Evolutionary conservation across 2,113 vertebrate genomes (phyloP), one percentile per base, ranked within the genome.

Genomic region (Motacilla alba): DNA sequence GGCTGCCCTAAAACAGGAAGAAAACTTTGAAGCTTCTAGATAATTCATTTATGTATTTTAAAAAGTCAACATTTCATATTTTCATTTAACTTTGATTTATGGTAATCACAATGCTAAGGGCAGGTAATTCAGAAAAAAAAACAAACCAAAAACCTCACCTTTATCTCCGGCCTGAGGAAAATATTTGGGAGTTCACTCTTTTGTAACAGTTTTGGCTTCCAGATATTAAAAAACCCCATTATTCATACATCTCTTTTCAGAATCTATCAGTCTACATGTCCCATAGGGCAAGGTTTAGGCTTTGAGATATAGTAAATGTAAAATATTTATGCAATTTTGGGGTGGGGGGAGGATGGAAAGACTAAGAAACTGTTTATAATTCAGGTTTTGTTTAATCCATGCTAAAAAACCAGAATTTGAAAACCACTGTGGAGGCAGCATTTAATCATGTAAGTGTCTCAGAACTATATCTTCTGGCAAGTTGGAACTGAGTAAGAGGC

Each of bases 111-210:
- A 66, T 37, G 28, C 17, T 44, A 76, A 87, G 20, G 18, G 11
- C 19, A 58, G 13, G 33, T 69, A 58, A 67, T 64, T 69, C 28
- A 82, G 44, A 7, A 70, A 69, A 68, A 62, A 53, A 64, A 8
- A 1, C 9, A 1, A 12, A 35, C 35, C 35, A 35, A 13, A 7
- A 18, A 1, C 0, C 27, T 8, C 6, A 1, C 10, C 13, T 66
- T 73, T 64, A 21, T 41, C 27, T 90, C 26, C 59, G 33, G 15
- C 27, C 50, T 15, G 35, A 70, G 43, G 52, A 52, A 70, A 77
- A 2, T 47, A 18, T 35, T 44, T 70, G 26, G 6, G 39, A 63
- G 10, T 69, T 94, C 33, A 55, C 6, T 22, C 6, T 74, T 94
- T 90, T 66, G 31, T 55, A 77, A 62, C 33, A 55, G 22, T 77